These are phyloP conservation scores for Hippocampus kuda DNA, from an alignment of 2,797 vertebrate genomes.

Conservation along the genomic window DNA sequence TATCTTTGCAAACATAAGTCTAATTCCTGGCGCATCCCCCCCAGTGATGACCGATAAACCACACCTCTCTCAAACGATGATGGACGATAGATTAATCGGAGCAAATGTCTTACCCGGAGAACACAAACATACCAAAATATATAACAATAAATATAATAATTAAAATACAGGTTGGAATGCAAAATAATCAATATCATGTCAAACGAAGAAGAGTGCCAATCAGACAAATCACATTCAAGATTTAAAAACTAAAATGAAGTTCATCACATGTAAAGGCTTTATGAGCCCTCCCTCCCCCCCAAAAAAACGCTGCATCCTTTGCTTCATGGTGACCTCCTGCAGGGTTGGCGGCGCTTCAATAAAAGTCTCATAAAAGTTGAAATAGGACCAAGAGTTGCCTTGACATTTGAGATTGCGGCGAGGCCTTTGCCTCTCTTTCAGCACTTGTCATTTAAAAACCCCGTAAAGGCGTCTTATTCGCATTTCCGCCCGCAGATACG, in stretches of 20 bases:
- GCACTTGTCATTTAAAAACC: conserved; percentile 21
- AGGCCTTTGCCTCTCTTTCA: conserved; percentile 21
- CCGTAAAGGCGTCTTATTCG: conserved; percentile 17
- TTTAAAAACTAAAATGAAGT: too few species aligned
- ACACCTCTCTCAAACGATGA: not conserved
- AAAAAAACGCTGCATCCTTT: not conserved
- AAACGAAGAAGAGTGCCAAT: not conserved
- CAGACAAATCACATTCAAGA: not conserved
- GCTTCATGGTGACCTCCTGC: not conserved
- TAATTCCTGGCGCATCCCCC: not conserved
- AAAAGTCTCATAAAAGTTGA: conserved; percentile 24
- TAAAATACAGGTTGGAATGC: too few species aligned
- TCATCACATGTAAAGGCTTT: not conserved
- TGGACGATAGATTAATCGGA: too few species aligned
- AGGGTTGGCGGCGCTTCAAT: conserved; percentile 10
- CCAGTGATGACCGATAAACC: not conserved
- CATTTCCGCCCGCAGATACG: conserved; percentile 22
- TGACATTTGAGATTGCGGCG: conserved; percentile 30
- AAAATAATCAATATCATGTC: too few species aligned
- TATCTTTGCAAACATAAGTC: not conserved
- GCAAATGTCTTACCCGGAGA: too few species aligned
- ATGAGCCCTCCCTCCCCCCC: too few species aligned
- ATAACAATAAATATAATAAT: too few species aligned
- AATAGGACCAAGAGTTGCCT: conserved; percentile 24
- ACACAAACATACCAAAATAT: too few species aligned